A percentile compares a stretch with the other conserved stretches of the same genome.
These are phyloP conservation scores for Heteromormyrus szaboi DNA, from an alignment of 2,797 vertebrate species.

Conservation along the genomic window DNA sequence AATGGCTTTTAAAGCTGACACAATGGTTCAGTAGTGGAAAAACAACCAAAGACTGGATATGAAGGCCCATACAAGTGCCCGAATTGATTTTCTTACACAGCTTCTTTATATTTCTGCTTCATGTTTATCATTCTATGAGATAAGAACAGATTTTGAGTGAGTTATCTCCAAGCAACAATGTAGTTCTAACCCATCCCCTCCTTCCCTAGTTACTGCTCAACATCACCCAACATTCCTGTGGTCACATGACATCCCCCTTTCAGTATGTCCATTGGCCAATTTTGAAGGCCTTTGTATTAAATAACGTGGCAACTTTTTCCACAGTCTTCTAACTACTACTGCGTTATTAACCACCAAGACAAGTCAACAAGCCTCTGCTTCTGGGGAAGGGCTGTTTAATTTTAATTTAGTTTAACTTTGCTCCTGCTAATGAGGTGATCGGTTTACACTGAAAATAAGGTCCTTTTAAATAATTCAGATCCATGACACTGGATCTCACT, in stretches of 20 bases:
- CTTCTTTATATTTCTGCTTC: background rate
- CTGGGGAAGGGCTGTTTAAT: background rate
- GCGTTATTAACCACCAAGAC: background rate
- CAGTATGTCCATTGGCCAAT: background rate
- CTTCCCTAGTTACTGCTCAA: background rate
- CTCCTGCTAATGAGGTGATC: background rate
- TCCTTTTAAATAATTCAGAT: background rate
- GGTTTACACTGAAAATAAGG: background rate
- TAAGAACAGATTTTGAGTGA: background rate
- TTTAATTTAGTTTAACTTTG: background rate
- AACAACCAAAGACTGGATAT: background rate
- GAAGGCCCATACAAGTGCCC: background rate
- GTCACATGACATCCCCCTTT: background rate
- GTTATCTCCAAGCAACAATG: background rate
- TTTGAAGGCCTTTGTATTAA: background rate
- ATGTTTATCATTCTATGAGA: background rate
- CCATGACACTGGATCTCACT: background rate
- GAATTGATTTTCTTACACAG: background rate
- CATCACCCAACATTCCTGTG: background rate
- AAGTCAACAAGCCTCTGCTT: background rate
- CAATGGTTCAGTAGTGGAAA: background rate
- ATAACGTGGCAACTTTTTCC: background rate
- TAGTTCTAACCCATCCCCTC: background rate
- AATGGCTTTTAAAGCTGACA: background rate
- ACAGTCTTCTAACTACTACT: background rate